Conservation (phyloP, 64 coral and sea anemone genomes). For the Pocillopora damicornis region DNA sequence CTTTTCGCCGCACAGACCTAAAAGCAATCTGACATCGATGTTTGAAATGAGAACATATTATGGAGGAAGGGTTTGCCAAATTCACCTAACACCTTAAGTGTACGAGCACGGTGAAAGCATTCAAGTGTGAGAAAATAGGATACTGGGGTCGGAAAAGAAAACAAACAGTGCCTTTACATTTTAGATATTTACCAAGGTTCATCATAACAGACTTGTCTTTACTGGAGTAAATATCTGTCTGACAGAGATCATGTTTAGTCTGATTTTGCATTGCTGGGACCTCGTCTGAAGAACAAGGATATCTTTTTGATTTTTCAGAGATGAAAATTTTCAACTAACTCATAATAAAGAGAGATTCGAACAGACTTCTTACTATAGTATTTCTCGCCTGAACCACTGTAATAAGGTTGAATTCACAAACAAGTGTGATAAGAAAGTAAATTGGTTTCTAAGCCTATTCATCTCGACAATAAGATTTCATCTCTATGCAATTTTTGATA, state of each 20-base stretch:
- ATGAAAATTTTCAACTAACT: no score
- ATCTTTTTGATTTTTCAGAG: no score
- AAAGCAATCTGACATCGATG: not conserved
- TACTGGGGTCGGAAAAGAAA: not conserved
- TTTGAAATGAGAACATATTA: not conserved
- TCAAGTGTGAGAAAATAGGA: no score
- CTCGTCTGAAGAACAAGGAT: not conserved
- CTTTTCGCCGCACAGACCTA: not conserved
- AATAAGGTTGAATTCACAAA: not conserved
- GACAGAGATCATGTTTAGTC: no score
- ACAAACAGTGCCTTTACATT: not conserved
- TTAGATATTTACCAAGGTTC: slow-evolving; percentile 17
- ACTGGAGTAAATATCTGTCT: not conserved
- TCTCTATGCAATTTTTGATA: not conserved
- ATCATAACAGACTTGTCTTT: not conserved
- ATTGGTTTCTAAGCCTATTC: not conserved
- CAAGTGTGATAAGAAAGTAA: not conserved
- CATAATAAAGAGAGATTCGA: no score
- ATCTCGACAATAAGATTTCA: not conserved
- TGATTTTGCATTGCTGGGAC: not conserved
- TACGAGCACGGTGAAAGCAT: no score
- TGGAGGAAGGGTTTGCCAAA: not conserved
- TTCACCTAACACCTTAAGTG: no score
- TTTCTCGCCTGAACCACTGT: no score
- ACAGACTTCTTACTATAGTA: no score